Percentiles rank a stretch among this genome's conserved stretches.
Evolutionary conservation across 2,888 invertebrate species (phyloP).

Genomic region (Ichneumoninae sp.): DNA sequence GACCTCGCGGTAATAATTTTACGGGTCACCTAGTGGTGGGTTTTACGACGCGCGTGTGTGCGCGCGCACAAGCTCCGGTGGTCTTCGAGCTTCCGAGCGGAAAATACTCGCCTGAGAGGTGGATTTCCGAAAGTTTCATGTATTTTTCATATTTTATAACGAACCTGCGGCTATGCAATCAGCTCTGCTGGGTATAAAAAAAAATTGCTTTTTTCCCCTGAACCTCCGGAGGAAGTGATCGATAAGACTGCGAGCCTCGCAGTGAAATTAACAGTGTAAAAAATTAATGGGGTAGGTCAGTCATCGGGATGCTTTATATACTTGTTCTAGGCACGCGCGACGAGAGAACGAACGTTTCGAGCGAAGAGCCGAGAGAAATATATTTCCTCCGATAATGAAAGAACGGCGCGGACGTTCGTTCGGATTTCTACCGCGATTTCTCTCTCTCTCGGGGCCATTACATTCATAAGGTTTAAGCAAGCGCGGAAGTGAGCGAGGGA

Average conservation of each 20-base stretch:
- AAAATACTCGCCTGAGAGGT: neutral
- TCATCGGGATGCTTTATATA: slow-evolving; percentile 11
- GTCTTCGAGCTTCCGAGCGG: slow-evolving; percentile 2
- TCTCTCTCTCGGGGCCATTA: slow-evolving; percentile 19
- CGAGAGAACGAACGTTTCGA: slow-evolving; percentile 34
- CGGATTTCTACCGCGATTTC: slow-evolving; percentile 1
- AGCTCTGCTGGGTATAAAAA: neutral
- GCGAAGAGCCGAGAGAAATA: slow-evolving; percentile 29
- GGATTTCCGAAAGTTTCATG: slow-evolving; percentile 18
- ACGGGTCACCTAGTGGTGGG: slow-evolving; percentile 34
- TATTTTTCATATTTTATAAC: slow-evolving; percentile 7
- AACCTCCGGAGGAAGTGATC: neutral
- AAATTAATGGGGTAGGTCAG: slow-evolving; percentile 9
- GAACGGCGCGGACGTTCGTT: slow-evolving; percentile 36
- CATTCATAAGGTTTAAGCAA: slow-evolving; percentile 22
- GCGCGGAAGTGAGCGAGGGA: slow-evolving; percentile 20
- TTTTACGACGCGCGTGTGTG: slow-evolving; percentile 12
- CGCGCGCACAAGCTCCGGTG: neutral
- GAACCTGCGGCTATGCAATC: neutral
- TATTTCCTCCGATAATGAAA: slow-evolving; percentile 55
- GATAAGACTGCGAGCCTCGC: neutral
- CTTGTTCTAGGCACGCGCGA: neutral
- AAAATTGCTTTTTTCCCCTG: too few relatives aligned
- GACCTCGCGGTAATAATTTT: slow-evolving; percentile 57
- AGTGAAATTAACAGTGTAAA: slow-evolving; percentile 5